Evolutionary conservation across 2,888 invertebrate species (phyloP), one percentile per base, ranked within the genome.

Genomic region (Zhuqinia jingwanae): DNA sequence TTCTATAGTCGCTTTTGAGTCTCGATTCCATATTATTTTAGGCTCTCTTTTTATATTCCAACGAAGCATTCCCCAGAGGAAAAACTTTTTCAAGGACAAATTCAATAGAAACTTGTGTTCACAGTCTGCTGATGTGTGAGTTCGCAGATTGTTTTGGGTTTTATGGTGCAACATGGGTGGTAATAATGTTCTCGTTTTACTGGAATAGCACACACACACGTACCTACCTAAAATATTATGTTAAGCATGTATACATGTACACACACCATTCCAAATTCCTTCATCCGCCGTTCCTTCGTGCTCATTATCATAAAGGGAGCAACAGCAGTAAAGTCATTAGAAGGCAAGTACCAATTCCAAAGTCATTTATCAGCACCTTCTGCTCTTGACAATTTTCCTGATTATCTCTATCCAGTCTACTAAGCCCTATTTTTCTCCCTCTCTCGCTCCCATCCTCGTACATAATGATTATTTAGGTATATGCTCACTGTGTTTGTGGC

Each of bases 311-410:
- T 65, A 65, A 36, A 36, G 25, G 42, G 42, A 42, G 42, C 42
- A 65, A 65, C 42, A 8, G 10, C 20, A 50, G n/a, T n/a, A 65
- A 65, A 65, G 42, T 65, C 65, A 65, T 65, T 65, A 65, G n/a
- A 17, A 20, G 36, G 20, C 42, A 77, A 77, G 77, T 20, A 60
- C 77, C 77, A 77, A 56, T 77, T 77, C 25, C 77, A 50, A 30
- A 45, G 45, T 63, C 22, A 77, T 77, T 77, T 77, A 77, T 77
- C 77, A 77, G 42, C 50, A 77, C 65, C 60, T 58, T 42, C 53
- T 77, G 77, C 47, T 60, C 60, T 63, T 77, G 77, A 77, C 77
- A 77, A 22, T 27, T 53, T 53, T 53, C 30, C 73, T 50, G 25
- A 50, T 73, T 73, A 15, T 45, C 8, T 25, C 15, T 36, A 36